A percentile compares a stretch with the other conserved stretches of the same genome.
Conservation (phyloP, 2,888 invertebrate species). For the Myopa tessellatipennis region DNA sequence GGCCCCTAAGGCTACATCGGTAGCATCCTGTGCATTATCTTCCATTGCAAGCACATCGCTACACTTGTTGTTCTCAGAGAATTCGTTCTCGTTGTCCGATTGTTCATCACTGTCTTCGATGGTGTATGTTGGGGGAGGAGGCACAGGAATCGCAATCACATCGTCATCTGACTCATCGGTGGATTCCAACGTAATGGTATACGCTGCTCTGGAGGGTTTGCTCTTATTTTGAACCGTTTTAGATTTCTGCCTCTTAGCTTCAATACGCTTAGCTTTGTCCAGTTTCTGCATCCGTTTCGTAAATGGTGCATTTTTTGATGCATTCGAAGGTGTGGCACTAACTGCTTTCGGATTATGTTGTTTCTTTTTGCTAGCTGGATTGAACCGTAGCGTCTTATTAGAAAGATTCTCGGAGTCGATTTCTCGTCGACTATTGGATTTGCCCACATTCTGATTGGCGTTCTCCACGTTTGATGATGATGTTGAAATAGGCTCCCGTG, state of each 20-base stretch:
- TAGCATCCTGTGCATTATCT: slow-evolving; percentile 59
- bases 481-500: not conserved
- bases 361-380: slow-evolving; percentile 46
- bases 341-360: slow-evolving; percentile 25
- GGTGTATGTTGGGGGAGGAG: slow-evolving; percentile 58
- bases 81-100: not conserved
- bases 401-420: slow-evolving; percentile 33
- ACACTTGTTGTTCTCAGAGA: not conserved
- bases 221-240: slow-evolving; percentile 52
- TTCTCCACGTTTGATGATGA: not conserved
- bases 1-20: slow-evolving; percentile 34
- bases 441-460: too few relatives aligned
- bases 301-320: slow-evolving; percentile 53
- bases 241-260: slow-evolving; percentile 59
- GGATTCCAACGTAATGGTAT: slow-evolving; percentile 54
- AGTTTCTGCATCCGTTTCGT: slow-evolving; percentile 57
- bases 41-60: slow-evolving; percentile 48
- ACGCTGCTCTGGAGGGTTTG: slow-evolving; percentile 40
- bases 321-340: slow-evolving; percentile 40
- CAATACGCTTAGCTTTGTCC: slow-evolving; percentile 54
- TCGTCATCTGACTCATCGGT: slow-evolving; percentile 58
- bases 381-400: slow-evolving; percentile 50
- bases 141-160: slow-evolving; percentile 60
- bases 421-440: not conserved
- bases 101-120: slow-evolving; percentile 61